Evolutionary conservation across 2,888 invertebrate species (phyloP).

Genomic region (Smittia sp.): DNA sequence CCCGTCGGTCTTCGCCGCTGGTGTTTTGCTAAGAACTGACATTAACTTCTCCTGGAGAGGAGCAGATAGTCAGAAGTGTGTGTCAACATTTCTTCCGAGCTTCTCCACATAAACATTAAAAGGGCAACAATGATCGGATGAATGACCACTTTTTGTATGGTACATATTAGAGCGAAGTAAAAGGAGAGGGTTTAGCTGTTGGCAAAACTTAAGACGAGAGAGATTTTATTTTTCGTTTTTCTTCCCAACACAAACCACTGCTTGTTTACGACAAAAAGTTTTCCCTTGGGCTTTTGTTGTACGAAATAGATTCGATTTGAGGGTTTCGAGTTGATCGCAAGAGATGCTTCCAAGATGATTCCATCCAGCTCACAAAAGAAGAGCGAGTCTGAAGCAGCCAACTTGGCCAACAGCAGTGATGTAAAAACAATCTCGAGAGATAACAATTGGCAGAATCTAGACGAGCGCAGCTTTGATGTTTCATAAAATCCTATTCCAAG

Average conservation of each 20-base stretch:
- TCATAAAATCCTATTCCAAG: background rate
- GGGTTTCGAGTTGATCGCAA: conserved; percentile 22
- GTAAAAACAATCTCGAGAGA: conserved; percentile 9
- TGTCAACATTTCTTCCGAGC: background rate
- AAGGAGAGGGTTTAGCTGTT: conserved; percentile 24
- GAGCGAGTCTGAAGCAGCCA: background rate
- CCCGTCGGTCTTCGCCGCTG: background rate
- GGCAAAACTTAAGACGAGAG: conserved; percentile 4
- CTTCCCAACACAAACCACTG: background rate
- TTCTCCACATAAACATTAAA: conserved; percentile 5
- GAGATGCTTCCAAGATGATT: conserved; percentile 4
- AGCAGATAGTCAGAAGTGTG: background rate
- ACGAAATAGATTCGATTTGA: conserved; percentile 23
- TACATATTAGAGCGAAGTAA: background rate
- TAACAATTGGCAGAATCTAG: background rate
- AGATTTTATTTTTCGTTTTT: background rate
- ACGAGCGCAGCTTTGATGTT: background rate
- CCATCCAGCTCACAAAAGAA: background rate
- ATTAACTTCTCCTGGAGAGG: background rate
- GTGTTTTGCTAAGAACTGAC: background rate
- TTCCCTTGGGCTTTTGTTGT: conserved; percentile 8
- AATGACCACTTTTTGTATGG: conserved; percentile 1
- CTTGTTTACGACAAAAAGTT: conserved; percentile 17
- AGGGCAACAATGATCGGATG: conserved; percentile 16
- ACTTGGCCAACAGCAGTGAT: background rate